phyloP scores from a whole-genome alignment of 2,888 invertebrate genomes.

The Dynastes tityus region DNA sequence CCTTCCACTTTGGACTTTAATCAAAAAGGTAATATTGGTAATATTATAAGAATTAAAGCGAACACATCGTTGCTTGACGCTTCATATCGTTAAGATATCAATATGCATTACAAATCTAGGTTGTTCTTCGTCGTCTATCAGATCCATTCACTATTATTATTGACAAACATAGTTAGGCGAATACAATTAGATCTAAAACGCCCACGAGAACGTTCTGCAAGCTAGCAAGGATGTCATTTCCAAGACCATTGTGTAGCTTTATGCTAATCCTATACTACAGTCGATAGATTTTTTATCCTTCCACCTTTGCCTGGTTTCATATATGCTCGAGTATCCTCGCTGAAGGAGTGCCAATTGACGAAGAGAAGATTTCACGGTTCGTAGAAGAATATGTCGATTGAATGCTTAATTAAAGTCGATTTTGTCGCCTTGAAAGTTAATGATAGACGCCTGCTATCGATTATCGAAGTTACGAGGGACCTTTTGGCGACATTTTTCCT shows the following conservation, averaged over 20 bases:
- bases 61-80: too few species aligned
- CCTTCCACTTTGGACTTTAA: too few species aligned
- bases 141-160: too few species aligned
- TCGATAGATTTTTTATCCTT: not conserved
- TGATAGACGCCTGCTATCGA: not conserved
- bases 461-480: not conserved
- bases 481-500: slow-evolving; percentile 14
- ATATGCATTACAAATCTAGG: too few species aligned
- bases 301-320: not conserved
- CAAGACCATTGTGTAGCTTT: not conserved
- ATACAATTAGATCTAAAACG: slow-evolving; percentile 15
- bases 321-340: not conserved
- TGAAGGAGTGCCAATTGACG: not conserved
- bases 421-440: slow-evolving; percentile 36
- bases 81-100: too few species aligned
- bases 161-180: not conserved
- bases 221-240: slow-evolving; percentile 26
- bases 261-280: not conserved
- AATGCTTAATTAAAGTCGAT: slow-evolving; percentile 13
- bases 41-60: too few species aligned
- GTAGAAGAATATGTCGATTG: not conserved
- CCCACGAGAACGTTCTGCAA: slow-evolving; percentile 7
- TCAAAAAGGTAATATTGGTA: too few species aligned
- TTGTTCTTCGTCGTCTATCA: too few species aligned
- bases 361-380: not conserved